Conservation (phyloP, 2,888 invertebrate species). For the Orthosia incerta region DNA sequence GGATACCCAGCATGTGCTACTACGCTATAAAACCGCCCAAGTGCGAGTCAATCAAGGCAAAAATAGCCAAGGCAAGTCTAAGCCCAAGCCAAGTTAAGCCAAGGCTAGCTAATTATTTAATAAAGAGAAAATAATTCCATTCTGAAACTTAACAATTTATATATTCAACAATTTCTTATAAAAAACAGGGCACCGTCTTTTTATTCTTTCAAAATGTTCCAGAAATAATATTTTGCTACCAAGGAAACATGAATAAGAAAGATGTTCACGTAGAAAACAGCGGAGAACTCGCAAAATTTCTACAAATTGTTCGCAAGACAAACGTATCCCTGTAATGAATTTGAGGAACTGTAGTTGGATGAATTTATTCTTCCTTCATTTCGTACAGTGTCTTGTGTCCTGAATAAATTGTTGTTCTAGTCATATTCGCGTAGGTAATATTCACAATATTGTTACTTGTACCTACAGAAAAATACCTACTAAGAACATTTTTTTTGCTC, state of each 20-base stretch:
- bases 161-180: neutral
- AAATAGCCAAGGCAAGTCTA: too few species aligned
- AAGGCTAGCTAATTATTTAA: neutral
- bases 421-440: neutral
- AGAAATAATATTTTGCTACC: constrained; percentile 22
- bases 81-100: too few species aligned
- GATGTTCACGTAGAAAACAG: neutral
- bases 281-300: constrained; percentile 2
- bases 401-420: constrained; percentile 18
- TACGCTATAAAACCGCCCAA: too few species aligned
- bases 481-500: too few species aligned
- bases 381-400: constrained; percentile 6
- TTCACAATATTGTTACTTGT: neutral
- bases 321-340: constrained; percentile 36
- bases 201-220: neutral
- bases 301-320: constrained; percentile 21
- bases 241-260: constrained; percentile 38
- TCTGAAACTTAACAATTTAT: constrained; percentile 1
- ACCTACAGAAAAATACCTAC: neutral
- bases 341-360: constrained; percentile 14
- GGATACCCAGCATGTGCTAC: too few species aligned
- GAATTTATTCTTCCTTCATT: constrained; percentile 35
- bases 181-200: neutral
- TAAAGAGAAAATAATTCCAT: constrained; percentile 17
- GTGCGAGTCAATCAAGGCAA: too few species aligned